A percentile compares a stretch with the other conserved stretches of the same genome.
Evolutionary conservation across 2,888 invertebrate genomes (phyloP).

Genomic region (Clanis bilineata): DNA sequence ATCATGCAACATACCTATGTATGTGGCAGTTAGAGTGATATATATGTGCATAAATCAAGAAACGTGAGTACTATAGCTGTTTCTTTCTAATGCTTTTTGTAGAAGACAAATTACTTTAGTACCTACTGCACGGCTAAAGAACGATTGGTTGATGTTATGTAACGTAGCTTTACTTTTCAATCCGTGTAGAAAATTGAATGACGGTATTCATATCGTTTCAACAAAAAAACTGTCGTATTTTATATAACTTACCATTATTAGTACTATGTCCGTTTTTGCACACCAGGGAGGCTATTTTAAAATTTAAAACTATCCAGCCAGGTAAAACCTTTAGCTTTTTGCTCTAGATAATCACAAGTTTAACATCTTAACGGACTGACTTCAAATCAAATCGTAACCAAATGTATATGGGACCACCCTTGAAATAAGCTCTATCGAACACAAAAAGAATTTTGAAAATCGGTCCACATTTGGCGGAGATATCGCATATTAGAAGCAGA

Average conservation of each 20-base stretch:
- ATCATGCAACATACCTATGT: constrained; percentile 30
- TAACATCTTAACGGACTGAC: no score
- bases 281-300: no score
- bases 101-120: constrained; percentile 25
- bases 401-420: no score
- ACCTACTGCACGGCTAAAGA: constrained; percentile 1
- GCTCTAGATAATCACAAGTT: no score
- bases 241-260: background rate
- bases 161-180: background rate
- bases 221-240: background rate
- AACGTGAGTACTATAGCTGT: constrained; percentile 30
- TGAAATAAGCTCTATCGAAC: no score
- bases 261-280: no score
- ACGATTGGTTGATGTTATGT: background rate
- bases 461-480: no score
- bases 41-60: constrained; percentile 47
- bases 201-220: background rate
- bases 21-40: constrained; percentile 39
- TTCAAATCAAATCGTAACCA: no score
- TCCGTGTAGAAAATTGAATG: background rate
- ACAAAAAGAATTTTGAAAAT: no score
- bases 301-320: no score
- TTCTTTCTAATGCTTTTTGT: constrained; percentile 10
- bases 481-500: no score
- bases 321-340: no score